phyloP scores from a whole-genome alignment of 2,888 invertebrate species.

The Exephanes ischioxanthus region DNA sequence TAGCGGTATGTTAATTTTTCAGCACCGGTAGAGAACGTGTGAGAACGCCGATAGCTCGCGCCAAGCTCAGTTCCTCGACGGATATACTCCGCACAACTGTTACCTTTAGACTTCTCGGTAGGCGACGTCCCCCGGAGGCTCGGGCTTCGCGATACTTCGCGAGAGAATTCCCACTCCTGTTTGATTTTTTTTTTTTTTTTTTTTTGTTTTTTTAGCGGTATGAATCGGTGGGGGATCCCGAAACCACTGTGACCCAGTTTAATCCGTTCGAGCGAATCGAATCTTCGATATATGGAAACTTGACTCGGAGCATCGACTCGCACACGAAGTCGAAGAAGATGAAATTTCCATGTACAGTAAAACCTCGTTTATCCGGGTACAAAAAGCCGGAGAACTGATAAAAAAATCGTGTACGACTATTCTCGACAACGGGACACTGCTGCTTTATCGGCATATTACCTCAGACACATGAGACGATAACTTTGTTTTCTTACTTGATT shows the following conservation, averaged over 20 bases:
- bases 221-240: conserved; percentile 6
- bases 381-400: background rate
- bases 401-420: background rate
- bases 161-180: conserved; percentile 17
- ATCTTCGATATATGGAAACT: background rate
- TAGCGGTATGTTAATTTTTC: conserved; percentile 78
- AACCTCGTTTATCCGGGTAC: background rate
- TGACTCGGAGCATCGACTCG: background rate
- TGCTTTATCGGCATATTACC: background rate
- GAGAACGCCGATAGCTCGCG: conserved; percentile 40
- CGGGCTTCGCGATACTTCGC: background rate
- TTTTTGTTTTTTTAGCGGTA: background rate
- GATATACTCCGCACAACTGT: conserved; percentile 5
- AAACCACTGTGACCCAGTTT: background rate
- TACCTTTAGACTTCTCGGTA: background rate
- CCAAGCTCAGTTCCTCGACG: background rate
- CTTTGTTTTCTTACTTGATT: no score
- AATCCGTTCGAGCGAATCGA: background rate
- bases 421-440: background rate
- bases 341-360: background rate
- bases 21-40: conserved; percentile 36
- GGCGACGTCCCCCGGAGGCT: background rate
- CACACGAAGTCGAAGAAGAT: background rate
- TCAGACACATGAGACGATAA: background rate
- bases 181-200: background rate